Conservation (phyloP, 2,797 vertebrate species). For the Hozukius guyotensis region DNA sequence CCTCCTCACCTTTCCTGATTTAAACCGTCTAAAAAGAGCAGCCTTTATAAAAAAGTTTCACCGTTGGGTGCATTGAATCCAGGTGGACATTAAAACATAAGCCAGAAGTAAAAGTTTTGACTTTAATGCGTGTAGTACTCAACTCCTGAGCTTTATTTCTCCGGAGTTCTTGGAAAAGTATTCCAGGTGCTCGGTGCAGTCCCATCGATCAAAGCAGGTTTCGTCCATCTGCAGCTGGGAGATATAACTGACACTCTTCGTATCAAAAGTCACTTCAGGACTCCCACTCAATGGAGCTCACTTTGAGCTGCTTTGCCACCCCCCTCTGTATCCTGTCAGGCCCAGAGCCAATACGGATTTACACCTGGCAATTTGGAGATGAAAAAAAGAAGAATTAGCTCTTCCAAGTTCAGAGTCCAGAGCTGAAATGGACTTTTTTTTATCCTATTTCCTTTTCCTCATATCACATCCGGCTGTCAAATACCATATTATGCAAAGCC, state of each 20-base stretch:
- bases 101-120: constrained; percentile 70
- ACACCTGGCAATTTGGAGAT: constrained; percentile 77
- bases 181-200: constrained; percentile 51
- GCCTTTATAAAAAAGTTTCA: constrained; percentile 38
- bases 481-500: constrained; percentile 76
- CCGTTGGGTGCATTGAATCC: constrained; percentile 36
- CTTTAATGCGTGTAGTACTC: constrained; percentile 53
- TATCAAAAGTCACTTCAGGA: constrained; percentile 71
- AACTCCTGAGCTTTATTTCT: constrained; percentile 57
- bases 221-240: constrained; percentile 68
- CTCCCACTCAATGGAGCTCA: constrained; percentile 61
- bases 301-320: constrained; percentile 61
- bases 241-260: constrained; percentile 76
- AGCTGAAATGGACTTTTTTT: constrained; percentile 64
- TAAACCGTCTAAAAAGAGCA: constrained; percentile 18
- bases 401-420: constrained; percentile 70
- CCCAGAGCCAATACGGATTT: constrained; percentile 74
- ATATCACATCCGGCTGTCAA: constrained; percentile 72
- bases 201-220: constrained; percentile 67
- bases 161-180: constrained; percentile 45
- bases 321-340: constrained; percentile 63
- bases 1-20: constrained; percentile 13
- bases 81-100: constrained; percentile 67
- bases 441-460: constrained; percentile 71
- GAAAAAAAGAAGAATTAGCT: constrained; percentile 74